Evolutionary conservation across 2,113 vertebrate species (phyloP), one percentile per base, ranked within the genome.

Genomic region (Rhodinocichla rosea): DNA sequence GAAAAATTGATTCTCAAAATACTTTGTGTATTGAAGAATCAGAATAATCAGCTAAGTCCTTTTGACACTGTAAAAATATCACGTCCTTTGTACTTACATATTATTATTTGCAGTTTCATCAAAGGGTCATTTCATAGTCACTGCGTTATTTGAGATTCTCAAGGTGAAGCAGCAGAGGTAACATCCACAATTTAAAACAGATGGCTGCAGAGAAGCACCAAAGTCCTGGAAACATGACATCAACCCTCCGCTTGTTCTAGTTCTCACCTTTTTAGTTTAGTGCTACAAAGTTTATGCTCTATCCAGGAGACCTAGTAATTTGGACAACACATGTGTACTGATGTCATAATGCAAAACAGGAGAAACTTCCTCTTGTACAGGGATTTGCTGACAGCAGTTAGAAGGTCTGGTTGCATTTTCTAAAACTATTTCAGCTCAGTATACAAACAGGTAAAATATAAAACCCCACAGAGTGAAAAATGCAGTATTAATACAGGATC

Each of bases 401-500:
- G 86, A 95, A 95, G 89, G 91, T 93, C 80, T 42, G 89, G 92
- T 83, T 96, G 88, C 95, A 94, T 97, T 96, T 95, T 90, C 96
- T 96, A 68, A n/a, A 92, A 84, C 94, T 91, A 20, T 63, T 94
- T 86, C 68, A 85, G 82, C 63, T 90, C 56, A 40, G 42, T 59
- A 59, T 42, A 73, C 18, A 90, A 87, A 57, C 10, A 74, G 13
- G 18, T 89, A 49, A 88, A 83, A 71, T 73, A 82, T 10, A 82
- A 71, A 62, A 17, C 5, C 77, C 70, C 44, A 4, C 8, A 7
- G 10, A 81, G 24, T 56, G 42, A 85, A 68, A 90, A 91, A 89
- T 22, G 13, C 18, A 69, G 7, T 35, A 74, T 70, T 53, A 30
- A 80, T 24, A 57, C 8, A 65, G 44, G 15, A 65, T 69, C 16